phyloP scores from a whole-genome alignment of 2,113 vertebrate genomes.

The Ameiurus melas region DNA sequence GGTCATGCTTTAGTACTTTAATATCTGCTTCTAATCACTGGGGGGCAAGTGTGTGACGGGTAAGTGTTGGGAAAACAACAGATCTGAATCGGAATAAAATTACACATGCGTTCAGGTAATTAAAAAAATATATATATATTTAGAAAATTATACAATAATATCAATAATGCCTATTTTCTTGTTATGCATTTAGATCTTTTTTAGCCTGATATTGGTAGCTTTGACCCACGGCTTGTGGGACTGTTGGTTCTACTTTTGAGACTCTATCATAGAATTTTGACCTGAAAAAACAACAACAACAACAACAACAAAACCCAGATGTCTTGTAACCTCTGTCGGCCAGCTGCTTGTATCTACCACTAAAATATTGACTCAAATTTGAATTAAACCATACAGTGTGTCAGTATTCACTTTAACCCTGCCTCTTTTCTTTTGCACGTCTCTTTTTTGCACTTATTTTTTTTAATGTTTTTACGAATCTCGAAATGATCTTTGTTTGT shows the following conservation, averaged over 20 bases:
- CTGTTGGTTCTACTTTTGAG: neutral
- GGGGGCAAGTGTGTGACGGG: neutral
- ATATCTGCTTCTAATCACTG: neutral
- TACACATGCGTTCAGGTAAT: neutral
- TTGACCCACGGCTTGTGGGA: neutral
- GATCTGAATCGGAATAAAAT: neutral
- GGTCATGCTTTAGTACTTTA: neutral
- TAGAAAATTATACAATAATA: too few relatives aligned
- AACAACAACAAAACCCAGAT: neutral
- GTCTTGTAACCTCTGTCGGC: neutral
- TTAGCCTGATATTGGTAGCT: neutral
- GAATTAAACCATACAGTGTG: neutral
- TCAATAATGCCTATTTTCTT: too few relatives aligned
- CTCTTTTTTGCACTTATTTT: neutral
- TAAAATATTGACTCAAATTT: neutral
- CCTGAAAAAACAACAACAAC: neutral
- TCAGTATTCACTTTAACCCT: neutral
- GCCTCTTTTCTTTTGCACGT: neutral
- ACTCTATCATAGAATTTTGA: neutral
- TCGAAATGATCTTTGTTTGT: neutral
- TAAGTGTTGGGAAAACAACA: neutral
- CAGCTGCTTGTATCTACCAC: neutral
- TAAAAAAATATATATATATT: too few relatives aligned
- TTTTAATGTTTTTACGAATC: neutral
- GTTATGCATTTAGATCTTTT: neutral